Evolutionary conservation across 2,888 invertebrate species (phyloP), one percentile per base, ranked within the genome.

Genomic region (Coelopa pilipes): DNA sequence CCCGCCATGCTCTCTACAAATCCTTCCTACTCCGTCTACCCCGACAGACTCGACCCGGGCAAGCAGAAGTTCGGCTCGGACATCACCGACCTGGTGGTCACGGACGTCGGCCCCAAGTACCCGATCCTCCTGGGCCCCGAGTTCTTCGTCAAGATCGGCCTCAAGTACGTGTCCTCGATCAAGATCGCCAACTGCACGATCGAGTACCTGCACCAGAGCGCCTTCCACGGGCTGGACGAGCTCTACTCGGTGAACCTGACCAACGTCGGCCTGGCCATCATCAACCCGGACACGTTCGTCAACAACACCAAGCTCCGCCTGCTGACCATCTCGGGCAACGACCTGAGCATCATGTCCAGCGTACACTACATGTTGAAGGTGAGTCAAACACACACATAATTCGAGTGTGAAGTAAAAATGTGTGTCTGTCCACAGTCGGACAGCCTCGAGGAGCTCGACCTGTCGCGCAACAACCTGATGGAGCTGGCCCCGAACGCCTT

Each of bases 151-250:
- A 90, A 90, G 78, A 87, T 92, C 74, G 92, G 92, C 62, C 88
- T 94, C 45, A 90, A 91, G 79, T 90, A 90, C 80, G 88, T 93
- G 53, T 90, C 92, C 34, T 91, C 92, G 3, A 90, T 94, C 17
- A 91, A 91, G 82, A 92, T 94, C 79, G 90, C 90, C 70, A 92
- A 93, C 83, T 92, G 92, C 75, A 91, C 91, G 12, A 92, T 94
- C 81, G 88, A 90, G 63, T 89, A 90, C 73, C 89, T 94, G 78
- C 91, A 92, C 79, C 90, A 90, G 21, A 91, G 90, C 66, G 93
- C 94, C 0, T 94, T 95, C 89, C 89, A 90, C 76, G 92, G 91
- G 5, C 88, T 94, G 70, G 88, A 90, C 21, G 90, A 92, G 77
- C 87, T 95, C 46, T 92, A 92, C 79, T 90, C 92, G 21, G 90